These are phyloP conservation scores for Megaceryle torquata DNA, from an alignment of 2,113 vertebrate species.

Conservation along the genomic window DNA sequence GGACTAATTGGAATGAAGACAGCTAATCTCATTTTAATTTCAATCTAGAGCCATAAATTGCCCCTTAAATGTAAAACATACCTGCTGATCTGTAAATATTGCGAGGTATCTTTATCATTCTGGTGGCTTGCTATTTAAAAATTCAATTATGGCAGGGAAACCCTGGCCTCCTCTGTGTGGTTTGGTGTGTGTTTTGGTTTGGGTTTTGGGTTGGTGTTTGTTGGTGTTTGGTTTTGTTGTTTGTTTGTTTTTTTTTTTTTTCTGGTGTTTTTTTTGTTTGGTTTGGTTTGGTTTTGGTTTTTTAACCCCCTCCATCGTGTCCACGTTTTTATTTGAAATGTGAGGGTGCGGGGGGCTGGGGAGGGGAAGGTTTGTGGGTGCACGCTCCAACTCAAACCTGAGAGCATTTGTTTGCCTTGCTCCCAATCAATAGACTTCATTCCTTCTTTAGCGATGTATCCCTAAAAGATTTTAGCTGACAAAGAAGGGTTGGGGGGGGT, in stretches of 20 bases:
- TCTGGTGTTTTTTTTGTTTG: too few species aligned
- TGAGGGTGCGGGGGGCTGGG: not conserved
- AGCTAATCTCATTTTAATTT: constrained; percentile 59
- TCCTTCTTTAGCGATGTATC: not conserved
- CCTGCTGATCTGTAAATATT: constrained; percentile 65
- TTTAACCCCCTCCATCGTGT: not conserved
- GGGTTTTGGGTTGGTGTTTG: too few species aligned
- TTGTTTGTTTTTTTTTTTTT: too few species aligned
- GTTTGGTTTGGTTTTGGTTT: too few species aligned
- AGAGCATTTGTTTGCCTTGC: not conserved
- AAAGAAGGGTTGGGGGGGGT: constrained; percentile 23
- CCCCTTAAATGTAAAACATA: constrained; percentile 57
- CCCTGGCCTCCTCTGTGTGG: not conserved
- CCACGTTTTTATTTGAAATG: not conserved
- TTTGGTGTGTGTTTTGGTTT: too few species aligned
- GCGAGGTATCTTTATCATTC: constrained; percentile 29
- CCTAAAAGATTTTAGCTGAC: constrained; percentile 59
- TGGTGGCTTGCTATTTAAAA: constrained; percentile 47
- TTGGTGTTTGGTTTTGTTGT: too few species aligned
- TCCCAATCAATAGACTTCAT: not conserved
- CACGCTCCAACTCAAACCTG: not conserved
- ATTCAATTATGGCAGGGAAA: constrained; percentile 20
- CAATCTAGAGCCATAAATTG: constrained; percentile 55
- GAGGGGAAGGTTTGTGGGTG: not conserved
- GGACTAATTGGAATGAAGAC: constrained; percentile 56